Evolutionary conservation across 2,113 vertebrate genomes (phyloP).

Genomic region (Baryphthengus martii): DNA sequence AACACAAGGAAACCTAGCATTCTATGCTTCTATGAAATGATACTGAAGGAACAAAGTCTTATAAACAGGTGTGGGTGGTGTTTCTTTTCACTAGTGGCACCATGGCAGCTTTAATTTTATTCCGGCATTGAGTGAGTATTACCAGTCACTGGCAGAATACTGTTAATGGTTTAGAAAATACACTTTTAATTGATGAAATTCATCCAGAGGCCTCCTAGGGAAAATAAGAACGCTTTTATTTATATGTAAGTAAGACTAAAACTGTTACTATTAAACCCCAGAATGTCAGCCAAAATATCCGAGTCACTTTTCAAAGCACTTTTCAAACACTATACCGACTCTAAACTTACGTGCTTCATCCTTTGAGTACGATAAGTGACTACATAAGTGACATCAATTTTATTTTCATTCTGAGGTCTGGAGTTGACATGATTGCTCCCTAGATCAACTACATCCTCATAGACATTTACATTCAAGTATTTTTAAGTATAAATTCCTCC

Average conservation of each 20-base stretch:
- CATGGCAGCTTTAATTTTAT: neutral
- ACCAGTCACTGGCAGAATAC: neutral
- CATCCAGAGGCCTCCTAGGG: neutral
- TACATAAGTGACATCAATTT: constrained; percentile 20
- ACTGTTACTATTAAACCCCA: neutral
- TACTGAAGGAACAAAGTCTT: neutral
- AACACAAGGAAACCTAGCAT: too few species aligned
- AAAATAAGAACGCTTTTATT: neutral
- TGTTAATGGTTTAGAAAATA: constrained; percentile 34
- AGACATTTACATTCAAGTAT: constrained; percentile 13
- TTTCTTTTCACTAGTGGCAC: neutral
- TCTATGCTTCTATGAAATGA: neutral
- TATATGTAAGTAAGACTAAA: constrained; percentile 20
- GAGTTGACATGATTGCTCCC: neutral
- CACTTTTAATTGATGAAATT: constrained; percentile 39
- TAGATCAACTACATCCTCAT: neutral
- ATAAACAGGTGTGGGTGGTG: neutral
- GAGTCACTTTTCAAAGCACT: constrained; percentile 1
- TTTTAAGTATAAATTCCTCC: constrained; percentile 15
- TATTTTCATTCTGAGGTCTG: neutral
- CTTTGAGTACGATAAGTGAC: neutral
- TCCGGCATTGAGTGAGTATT: neutral
- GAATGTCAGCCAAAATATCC: constrained; percentile 20
- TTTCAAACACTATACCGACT: neutral
- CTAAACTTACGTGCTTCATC: neutral